Evolutionary conservation across 1,140 invertebrate genomes (phyloP).

Genomic region (Hirudo medicinalis): DNA sequence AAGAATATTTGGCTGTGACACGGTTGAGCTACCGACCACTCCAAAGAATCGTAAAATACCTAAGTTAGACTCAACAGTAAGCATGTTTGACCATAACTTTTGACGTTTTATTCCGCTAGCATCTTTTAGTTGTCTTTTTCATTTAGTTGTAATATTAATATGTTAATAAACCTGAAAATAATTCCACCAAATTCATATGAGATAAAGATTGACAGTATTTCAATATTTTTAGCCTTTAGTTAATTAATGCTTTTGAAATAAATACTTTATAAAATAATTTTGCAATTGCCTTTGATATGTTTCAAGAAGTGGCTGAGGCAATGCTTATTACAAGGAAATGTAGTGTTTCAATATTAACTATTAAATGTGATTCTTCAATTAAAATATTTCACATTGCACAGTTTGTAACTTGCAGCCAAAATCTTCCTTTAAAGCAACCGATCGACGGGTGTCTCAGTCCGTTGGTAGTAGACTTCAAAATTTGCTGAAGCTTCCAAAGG

Average conservation of each 20-base stretch:
- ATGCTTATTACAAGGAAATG: neutral
- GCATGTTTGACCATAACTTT: neutral
- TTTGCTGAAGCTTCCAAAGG: constrained; percentile 92
- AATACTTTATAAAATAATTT: neutral
- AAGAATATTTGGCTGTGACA: constrained; percentile 16
- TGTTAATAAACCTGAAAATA: no score
- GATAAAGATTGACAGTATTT: no score
- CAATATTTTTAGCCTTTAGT: no score
- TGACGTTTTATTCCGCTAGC: neutral
- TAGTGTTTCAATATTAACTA: neutral
- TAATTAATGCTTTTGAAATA: no score
- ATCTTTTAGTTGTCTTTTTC: neutral
- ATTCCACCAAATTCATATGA: neutral
- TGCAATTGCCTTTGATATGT: no score
- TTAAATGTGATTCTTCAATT: neutral
- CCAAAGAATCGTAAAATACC: constrained; percentile 6
- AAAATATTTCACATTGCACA: no score
- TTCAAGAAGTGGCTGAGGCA: neutral
- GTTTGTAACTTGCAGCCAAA: constrained; percentile 22
- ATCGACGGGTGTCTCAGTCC: constrained; percentile 63
- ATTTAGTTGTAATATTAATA: neutral
- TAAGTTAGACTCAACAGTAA: neutral
- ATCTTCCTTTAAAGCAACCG: constrained; percentile 27
- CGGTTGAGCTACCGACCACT: neutral
- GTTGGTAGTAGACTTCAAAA: constrained; percentile 81